Evolutionary conservation across 2,797 vertebrate genomes (phyloP).

Genomic region (Selene dorsalis): DNA sequence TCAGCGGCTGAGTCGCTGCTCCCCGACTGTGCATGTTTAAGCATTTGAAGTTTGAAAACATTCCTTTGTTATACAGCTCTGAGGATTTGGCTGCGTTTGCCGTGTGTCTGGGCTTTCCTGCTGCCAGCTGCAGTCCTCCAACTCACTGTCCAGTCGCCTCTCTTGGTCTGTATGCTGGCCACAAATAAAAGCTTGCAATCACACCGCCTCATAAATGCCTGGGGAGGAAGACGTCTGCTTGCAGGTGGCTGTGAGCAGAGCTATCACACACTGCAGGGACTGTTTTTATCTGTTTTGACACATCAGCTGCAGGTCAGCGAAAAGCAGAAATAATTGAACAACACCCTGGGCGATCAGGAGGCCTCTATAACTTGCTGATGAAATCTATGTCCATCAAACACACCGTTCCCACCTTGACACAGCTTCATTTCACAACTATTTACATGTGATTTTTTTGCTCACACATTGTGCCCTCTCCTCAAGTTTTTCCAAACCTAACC

Average conservation of each 20-base stretch:
- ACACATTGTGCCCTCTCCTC: not conserved
- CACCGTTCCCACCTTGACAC: not conserved
- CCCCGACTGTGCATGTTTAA: constrained; percentile 30
- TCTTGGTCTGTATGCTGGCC: constrained; percentile 26
- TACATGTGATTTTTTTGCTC: not conserved
- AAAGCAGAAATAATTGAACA: not conserved
- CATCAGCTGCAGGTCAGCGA: constrained; percentile 2
- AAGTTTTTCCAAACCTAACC: not conserved
- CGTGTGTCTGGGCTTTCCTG: constrained; percentile 33
- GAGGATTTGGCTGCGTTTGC: constrained; percentile 41
- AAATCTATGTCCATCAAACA: not conserved
- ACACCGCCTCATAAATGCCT: constrained; percentile 34
- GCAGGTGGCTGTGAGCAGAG: constrained; percentile 25
- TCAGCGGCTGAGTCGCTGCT: constrained; percentile 36
- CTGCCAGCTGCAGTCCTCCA: constrained; percentile 54
- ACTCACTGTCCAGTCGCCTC: constrained; percentile 36
- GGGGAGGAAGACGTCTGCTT: constrained; percentile 16
- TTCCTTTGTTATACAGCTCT: constrained; percentile 46
- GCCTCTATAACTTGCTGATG: not conserved
- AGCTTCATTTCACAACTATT: not conserved
- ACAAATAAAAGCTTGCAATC: constrained; percentile 43
- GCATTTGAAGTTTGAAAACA: constrained; percentile 52
- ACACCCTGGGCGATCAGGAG: not conserved
- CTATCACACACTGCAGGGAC: constrained; percentile 7
- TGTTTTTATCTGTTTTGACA: constrained; percentile 13